Conservation (phyloP, 1,140 invertebrate genomes). For the Planococcus citri region DNA sequence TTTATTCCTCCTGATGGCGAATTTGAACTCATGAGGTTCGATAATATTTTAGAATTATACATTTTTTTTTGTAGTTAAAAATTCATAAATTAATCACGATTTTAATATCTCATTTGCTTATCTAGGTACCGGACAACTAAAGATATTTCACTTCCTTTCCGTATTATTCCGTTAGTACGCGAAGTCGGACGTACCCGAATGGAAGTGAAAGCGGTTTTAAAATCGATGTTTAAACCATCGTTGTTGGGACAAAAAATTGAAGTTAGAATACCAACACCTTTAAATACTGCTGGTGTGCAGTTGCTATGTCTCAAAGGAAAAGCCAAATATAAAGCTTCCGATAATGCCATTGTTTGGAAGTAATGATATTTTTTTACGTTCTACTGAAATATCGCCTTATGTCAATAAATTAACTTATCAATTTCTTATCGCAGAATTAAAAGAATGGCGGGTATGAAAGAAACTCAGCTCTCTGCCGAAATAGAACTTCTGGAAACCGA, state of each 20-base stretch:
- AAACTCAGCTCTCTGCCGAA: slow-evolving; percentile 97
- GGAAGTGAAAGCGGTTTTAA: slow-evolving; percentile 99
- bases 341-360: slow-evolving; percentile 99
- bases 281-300: slow-evolving; percentile 98
- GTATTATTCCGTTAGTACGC: slow-evolving; percentile 94
- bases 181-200: slow-evolving; percentile 98
- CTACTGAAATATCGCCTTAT: not conserved
- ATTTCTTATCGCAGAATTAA: slow-evolving; percentile 64
- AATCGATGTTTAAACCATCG: slow-evolving; percentile 99
- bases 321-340: slow-evolving; percentile 99
- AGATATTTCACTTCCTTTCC: slow-evolving; percentile 98
- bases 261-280: slow-evolving; percentile 94
- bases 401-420: slow-evolving; percentile 11
- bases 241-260: slow-evolving; percentile 98
- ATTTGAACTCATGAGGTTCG: slow-evolving; percentile 96
- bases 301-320: slow-evolving; percentile 98
- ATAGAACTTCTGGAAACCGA: slow-evolving; percentile 98
- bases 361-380: slow-evolving; percentile 39
- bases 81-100: not conserved
- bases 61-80: slow-evolving; percentile 19
- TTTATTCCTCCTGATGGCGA: slow-evolving; percentile 99
- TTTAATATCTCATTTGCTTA: slow-evolving; percentile 9
- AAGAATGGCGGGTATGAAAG: slow-evolving; percentile 99
- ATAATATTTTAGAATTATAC: not conserved
- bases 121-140: slow-evolving; percentile 96